Evolutionary conservation across 2,797 vertebrate species (phyloP), one percentile per base, ranked within the genome.

Genomic region (Choloepus didactylus): DNA sequence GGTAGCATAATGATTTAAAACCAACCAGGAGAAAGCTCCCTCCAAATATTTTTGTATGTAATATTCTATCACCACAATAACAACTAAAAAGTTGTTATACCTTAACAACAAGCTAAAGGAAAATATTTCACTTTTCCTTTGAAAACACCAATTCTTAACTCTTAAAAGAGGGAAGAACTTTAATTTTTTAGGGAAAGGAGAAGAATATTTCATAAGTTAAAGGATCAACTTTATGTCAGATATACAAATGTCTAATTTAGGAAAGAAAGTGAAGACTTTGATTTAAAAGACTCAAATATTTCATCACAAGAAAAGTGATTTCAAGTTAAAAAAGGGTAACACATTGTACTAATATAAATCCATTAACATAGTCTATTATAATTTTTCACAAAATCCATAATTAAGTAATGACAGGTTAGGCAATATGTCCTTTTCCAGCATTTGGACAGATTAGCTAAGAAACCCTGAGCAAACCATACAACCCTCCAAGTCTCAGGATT

Each of bases 251-350:
- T 91, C 54, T 92, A 41, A 51, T 88, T 92, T 95, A 94, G 54
- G 46, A 92, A 97, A 95, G 35, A 72, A 92, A 93, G 72, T 56
- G 31, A 82, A 27, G 31, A 93, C 41, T 86, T 75, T 56, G 92
- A 94, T n/a, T 92, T 59, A 88, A 95, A 97, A 44, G 59, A 89
- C 75, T 93, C 73, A 96, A 96, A 90, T 91, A 97, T 44, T 89
- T 94, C 93, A 82, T 66, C 84, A 70, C 69, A 85, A 82, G 69
- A 77, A 94, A 87, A 82, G 16, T 66, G 90, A 87, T 87, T 89
- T 70, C 92, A 96, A 95, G 35, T 35, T 35, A 35, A 35, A 35
- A 35, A 35, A 35, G 35, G 35, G 35, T 35, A 35, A 35, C 35
- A 35, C 35, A 35, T 35, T 35, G 35, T 35, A 35, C 35, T 35